Percentiles rank a stretch among this genome's conserved stretches.
Conservation (phyloP, 2,113 vertebrate species). For the Ailurus styani region DNA sequence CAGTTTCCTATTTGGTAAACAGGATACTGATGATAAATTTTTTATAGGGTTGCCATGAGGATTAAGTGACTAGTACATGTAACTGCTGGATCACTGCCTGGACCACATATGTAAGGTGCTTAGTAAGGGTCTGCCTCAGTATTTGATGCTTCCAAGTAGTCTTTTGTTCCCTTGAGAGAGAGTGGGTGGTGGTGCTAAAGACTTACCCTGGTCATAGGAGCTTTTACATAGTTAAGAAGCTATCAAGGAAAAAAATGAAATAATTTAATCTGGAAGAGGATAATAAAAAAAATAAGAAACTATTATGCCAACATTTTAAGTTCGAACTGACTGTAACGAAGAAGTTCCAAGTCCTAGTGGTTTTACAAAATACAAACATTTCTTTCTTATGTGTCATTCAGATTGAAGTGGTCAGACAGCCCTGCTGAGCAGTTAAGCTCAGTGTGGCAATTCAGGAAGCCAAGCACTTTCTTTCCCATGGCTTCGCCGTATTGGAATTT, state of each 20-base stretch:
- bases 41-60: not conserved
- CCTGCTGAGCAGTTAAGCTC: not conserved
- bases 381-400: not conserved
- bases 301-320: not conserved
- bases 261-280: not conserved
- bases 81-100: not conserved
- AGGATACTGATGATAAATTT: not conserved
- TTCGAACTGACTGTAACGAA: not conserved
- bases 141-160: not conserved
- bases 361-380: not conserved
- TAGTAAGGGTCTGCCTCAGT: not conserved
- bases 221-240: conserved; percentile 1
- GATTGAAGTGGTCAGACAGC: not conserved
- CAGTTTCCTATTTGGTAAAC: not conserved
- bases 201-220: not conserved
- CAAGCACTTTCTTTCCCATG: not conserved
- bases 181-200: not conserved
- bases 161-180: not conserved
- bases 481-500: not conserved
- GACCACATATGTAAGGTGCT: not conserved
- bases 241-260: not conserved
- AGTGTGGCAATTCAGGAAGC: too few species aligned
- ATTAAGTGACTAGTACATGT: not conserved
- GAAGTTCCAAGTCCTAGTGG: not conserved
- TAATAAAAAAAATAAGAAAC: not conserved